Evolutionary conservation across 2,797 vertebrate species (phyloP).

Genomic region (Clamator glandarius): DNA sequence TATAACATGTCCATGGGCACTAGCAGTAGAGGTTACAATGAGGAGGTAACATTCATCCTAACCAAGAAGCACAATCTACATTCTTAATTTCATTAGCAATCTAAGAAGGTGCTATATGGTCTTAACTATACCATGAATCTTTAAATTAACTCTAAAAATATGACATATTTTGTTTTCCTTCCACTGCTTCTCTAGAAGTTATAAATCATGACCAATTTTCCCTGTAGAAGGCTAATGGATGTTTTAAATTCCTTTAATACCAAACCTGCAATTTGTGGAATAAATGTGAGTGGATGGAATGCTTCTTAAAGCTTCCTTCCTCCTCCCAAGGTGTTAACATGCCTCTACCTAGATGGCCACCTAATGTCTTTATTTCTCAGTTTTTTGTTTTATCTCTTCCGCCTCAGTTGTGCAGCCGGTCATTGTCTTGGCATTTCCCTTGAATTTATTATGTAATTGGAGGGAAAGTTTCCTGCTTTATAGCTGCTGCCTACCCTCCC

Average conservation of each 20-base stretch:
- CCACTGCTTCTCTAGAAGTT: background rate
- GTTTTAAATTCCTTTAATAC: conserved; percentile 66
- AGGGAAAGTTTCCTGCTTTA: conserved; percentile 16
- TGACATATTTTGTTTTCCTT: background rate
- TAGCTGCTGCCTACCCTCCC: background rate
- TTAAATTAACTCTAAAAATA: conserved; percentile 32
- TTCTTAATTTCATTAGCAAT: background rate
- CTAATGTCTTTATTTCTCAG: conserved; percentile 65
- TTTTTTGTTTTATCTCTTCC: conserved; percentile 52
- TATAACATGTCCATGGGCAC: background rate
- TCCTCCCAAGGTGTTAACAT: conserved; percentile 24
- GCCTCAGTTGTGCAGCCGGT: background rate
- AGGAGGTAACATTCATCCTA: background rate
- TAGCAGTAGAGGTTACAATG: background rate
- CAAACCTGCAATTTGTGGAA: conserved; percentile 65
- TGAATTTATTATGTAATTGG: conserved; percentile 68
- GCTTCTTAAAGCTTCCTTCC: conserved; percentile 51
- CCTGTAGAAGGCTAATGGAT: conserved; percentile 23
- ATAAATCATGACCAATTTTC: background rate
- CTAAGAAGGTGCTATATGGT: background rate
- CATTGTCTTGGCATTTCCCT: conserved; percentile 39
- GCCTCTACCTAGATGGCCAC: conserved; percentile 3
- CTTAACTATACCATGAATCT: background rate
- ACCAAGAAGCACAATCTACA: background rate
- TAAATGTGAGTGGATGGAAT: conserved; percentile 2